Base-by-base conservation (phyloP, 92 coral and sea anemone genomes). In the Diadumene lineata region DNA sequence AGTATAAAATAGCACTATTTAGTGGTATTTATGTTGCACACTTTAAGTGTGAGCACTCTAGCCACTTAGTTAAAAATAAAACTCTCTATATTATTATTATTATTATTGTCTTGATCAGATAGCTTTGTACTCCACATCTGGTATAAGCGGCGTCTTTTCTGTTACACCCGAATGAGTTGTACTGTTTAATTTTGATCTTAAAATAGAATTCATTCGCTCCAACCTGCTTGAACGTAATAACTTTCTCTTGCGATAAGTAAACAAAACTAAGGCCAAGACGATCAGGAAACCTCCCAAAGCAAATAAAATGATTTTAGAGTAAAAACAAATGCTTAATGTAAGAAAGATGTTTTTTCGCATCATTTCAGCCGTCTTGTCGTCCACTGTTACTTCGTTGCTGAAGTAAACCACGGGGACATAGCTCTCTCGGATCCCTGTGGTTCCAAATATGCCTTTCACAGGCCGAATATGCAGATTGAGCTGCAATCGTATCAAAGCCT, bases 331-430 rank as follows among this genome's bases (percentile, higher is more conserved):
- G 2, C 17, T 1, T 10, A 73, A 18, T 15, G 69, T 43, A 19
- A 73, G 28, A 23, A 81, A 72, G 31, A 86, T 28, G 7, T 82
- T 82, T 10, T 66, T 53, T 50, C 82, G 89, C 80, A 92, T 56
- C 62, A 66, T 60, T 26, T 70, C 48, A 2, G 79, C 85, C 13
- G 92, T 86, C 11, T 57, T 72, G 8, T 84, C 72, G 75, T 89
- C 94, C 17, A 92, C 78, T 50, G 79, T 77, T 18, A 86, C 96
- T 19, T 74, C 79, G 60, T 80, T 85, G 46, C 89, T 85, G 51
- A 92, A 92, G 51, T 80, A 89, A 74, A 92, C 68, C 0, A 92
- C 67, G n/a, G 98, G 98, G 10, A 89, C 62, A 43, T 83, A 83
- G 1, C 85, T 87, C 56, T 86, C 81, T 7, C 33, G 73, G n/a